These are phyloP conservation scores for Acheta domesticus DNA, from an alignment of 2,888 invertebrate species.

Conservation along the genomic window DNA sequence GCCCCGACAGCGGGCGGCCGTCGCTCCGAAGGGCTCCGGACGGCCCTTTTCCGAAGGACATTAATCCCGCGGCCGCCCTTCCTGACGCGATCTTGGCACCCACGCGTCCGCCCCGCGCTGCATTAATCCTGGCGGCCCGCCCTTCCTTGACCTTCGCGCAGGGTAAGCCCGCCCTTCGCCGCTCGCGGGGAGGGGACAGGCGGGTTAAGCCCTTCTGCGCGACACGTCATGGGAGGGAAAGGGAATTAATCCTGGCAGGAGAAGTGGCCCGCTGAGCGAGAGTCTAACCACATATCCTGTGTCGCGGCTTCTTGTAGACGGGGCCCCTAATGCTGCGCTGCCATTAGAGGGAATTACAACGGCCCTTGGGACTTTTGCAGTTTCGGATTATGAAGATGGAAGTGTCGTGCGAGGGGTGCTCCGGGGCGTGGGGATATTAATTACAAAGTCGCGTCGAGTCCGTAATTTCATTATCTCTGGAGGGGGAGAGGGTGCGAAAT, in stretches of 20 bases:
- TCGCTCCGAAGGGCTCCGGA: background rate
- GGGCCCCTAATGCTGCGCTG: background rate
- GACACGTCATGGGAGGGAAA: background rate
- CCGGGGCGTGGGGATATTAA: background rate
- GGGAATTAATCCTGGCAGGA: background rate
- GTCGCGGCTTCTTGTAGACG: background rate
- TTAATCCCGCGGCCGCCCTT: background rate
- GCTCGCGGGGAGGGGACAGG: too few species aligned
- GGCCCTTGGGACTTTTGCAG: background rate
- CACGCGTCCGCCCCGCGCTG: background rate
- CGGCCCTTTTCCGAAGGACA: constrained; percentile 5
- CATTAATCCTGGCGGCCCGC: background rate
- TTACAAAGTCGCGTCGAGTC: background rate
- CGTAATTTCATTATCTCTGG: constrained; percentile 1
- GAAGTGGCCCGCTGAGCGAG: background rate
- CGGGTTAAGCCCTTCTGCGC: background rate
- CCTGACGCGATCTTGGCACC: background rate
- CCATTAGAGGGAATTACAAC: constrained; percentile 1
- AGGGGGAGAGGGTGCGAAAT: constrained; percentile 5
- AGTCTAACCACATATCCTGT: background rate
- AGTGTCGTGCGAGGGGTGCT: background rate
- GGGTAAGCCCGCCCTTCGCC: background rate
- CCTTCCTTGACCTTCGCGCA: background rate
- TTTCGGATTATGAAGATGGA: background rate
- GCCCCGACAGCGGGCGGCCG: background rate